A percentile compares a stretch with the other conserved stretches of the same genome.
These are phyloP conservation scores for Brienomyrus brachyistius DNA, from an alignment of 2,113 vertebrate genomes.

Conservation along the genomic window DNA sequence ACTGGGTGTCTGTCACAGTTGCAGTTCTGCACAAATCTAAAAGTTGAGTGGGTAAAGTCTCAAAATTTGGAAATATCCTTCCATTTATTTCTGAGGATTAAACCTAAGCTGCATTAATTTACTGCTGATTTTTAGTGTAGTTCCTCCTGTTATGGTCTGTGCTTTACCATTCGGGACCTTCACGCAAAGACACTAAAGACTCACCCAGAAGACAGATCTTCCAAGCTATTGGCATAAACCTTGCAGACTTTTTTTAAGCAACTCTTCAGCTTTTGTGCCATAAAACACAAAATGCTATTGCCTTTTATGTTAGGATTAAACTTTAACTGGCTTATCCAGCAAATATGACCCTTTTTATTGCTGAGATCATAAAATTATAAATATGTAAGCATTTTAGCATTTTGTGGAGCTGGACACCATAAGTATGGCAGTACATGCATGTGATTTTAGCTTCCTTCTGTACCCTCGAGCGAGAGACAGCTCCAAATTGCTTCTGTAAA, in stretches of 20 bases:
- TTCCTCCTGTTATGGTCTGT: background rate
- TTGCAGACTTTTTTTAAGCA: background rate
- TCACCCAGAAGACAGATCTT: background rate
- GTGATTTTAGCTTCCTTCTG: background rate
- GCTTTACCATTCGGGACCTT: background rate
- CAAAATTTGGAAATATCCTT: background rate
- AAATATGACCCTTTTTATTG: slow-evolving; percentile 7
- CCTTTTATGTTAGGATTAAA: background rate
- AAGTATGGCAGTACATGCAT: background rate
- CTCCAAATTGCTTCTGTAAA: background rate
- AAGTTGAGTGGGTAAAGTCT: background rate
- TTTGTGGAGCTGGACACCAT: background rate
- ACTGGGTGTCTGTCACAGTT: background rate
- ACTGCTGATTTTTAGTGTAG: background rate
- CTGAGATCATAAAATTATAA: slow-evolving; percentile 2
- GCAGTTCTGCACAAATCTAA: background rate
- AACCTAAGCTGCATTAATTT: background rate
- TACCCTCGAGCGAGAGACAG: background rate
- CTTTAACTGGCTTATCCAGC: background rate
- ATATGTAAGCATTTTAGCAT: background rate
- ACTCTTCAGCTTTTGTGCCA: background rate
- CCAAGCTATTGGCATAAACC: background rate
- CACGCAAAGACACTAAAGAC: background rate
- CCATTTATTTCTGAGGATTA: background rate
- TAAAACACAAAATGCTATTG: background rate